Conservation (phyloP, 2,797 vertebrate species). For the Dermochelys coriacea region DNA sequence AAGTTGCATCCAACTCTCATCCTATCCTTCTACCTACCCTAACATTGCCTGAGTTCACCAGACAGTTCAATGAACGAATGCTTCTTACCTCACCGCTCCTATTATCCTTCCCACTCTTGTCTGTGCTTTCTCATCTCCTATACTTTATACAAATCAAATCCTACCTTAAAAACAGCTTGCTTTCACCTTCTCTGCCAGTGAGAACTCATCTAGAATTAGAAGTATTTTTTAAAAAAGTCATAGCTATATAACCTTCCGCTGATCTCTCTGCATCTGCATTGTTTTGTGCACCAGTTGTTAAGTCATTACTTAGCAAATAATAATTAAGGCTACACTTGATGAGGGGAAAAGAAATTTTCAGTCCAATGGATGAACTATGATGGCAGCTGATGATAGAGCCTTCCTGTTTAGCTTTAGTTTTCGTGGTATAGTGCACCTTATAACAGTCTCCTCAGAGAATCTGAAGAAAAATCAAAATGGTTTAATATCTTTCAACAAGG, state of each 20-base stretch:
- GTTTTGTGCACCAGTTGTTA: neutral
- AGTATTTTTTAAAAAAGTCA: neutral
- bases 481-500: slow-evolving; percentile 4
- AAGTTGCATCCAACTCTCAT: neutral
- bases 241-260: neutral
- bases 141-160: neutral
- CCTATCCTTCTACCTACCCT: neutral
- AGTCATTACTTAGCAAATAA: neutral
- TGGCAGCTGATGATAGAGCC: slow-evolving; percentile 31
- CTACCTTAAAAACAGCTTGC: neutral
- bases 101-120: neutral
- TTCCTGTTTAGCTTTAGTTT: slow-evolving; percentile 46
- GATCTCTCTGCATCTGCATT: accelerated
- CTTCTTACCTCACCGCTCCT: neutral
- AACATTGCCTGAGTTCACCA: neutral
- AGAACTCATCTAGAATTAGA: neutral
- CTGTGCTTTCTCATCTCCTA: neutral
- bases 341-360: neutral
- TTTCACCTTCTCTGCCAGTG: neutral
- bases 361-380: neutral
- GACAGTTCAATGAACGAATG: neutral
- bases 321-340: neutral
- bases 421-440: slow-evolving; percentile 45
- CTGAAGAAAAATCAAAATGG: slow-evolving; percentile 33
- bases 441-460: neutral